These are phyloP conservation scores for Datnioides undecimradiatus DNA, from an alignment of 2,113 vertebrate species.

Conservation along the genomic window DNA sequence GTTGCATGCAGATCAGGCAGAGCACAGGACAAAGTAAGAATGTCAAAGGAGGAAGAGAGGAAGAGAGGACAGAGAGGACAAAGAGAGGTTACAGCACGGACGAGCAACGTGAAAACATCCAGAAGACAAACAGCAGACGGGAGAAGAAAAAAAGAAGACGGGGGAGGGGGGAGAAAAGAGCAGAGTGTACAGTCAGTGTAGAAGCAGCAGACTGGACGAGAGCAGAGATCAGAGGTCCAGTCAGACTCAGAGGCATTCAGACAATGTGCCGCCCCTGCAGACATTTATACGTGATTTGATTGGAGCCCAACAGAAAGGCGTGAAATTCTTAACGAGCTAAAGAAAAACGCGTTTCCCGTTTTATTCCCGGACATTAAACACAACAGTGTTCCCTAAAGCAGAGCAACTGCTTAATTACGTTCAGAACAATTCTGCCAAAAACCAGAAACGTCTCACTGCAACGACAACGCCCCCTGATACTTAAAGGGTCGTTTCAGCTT, in stretches of 20 bases:
- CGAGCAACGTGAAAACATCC: slow-evolving; percentile 37
- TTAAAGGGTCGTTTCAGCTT: background rate
- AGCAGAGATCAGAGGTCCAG: background rate
- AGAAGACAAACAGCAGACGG: slow-evolving; percentile 28
- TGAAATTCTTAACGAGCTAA: background rate
- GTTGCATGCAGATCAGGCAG: slow-evolving; percentile 92
- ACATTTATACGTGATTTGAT: background rate
- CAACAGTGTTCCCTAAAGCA: background rate
- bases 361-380: background rate
- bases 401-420: background rate
- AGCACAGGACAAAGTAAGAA: slow-evolving; percentile 82
- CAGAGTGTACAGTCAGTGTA: slow-evolving; percentile 54
- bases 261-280: background rate
- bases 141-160: background rate
- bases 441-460: background rate
- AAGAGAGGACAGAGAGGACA: slow-evolving; percentile 52
- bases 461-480: background rate
- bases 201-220: slow-evolving; percentile 26
- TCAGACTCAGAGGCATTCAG: background rate
- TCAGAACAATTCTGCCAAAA: background rate
- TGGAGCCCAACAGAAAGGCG: background rate
- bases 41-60: slow-evolving; percentile 43
- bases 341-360: background rate
- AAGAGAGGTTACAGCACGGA: slow-evolving; percentile 41
- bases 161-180: slow-evolving; percentile 17